Evolutionary conservation across 2,113 vertebrate species (phyloP).

Genomic region (Pavo muticus): DNA sequence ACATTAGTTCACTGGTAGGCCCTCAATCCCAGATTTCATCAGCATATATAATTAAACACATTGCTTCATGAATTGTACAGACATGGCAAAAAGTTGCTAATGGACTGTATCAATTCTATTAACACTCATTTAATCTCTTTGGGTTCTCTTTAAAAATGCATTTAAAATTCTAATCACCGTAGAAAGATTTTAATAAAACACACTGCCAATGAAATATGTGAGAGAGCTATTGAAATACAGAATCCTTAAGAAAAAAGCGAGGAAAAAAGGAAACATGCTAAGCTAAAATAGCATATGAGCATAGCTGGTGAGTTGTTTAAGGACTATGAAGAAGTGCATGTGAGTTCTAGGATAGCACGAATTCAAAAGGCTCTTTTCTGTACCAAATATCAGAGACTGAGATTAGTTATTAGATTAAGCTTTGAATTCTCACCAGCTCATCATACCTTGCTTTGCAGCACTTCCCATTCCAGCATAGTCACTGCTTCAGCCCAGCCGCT

Average conservation of each 20-base stretch:
- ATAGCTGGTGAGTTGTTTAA: not conserved
- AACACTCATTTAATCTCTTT: slow-evolving; percentile 56
- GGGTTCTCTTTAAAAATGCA: slow-evolving; percentile 28
- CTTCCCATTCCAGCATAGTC: too few relatives aligned
- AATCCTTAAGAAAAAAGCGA: not conserved
- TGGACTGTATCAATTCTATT: slow-evolving; percentile 57
- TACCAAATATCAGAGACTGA: not conserved
- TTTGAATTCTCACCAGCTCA: not conserved
- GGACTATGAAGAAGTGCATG: accelerated
- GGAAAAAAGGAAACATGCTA: not conserved
- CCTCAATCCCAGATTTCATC: slow-evolving; percentile 8
- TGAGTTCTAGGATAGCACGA: not conserved
- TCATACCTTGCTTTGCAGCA: not conserved
- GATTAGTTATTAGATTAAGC: not conserved
- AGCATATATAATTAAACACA: slow-evolving; percentile 38
- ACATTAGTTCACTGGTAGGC: not conserved
- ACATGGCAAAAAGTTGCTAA: slow-evolving; percentile 52
- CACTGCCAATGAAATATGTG: slow-evolving; percentile 47
- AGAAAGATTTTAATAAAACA: slow-evolving; percentile 51
- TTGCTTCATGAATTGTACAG: slow-evolving; percentile 57
- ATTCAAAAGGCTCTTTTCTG: not conserved
- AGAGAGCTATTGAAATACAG: not conserved
- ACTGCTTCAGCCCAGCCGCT: not conserved
- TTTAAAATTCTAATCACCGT: slow-evolving; percentile 63
- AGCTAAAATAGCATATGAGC: not conserved